Evolutionary conservation across 1,140 invertebrate species (phyloP), one percentile per base, ranked within the genome.

Genomic region (Microplitis mediator): DNA sequence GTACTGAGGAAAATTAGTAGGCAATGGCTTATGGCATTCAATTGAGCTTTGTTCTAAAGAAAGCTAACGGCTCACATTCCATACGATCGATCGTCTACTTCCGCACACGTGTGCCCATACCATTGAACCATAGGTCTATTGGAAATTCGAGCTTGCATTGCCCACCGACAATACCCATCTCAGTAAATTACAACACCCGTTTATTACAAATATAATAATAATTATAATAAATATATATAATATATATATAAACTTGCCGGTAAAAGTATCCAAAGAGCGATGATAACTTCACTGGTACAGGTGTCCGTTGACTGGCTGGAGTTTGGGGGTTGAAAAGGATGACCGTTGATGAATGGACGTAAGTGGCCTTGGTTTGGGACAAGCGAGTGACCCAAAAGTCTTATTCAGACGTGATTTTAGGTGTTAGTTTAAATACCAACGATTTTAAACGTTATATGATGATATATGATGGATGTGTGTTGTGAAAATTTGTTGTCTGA

Each of bases 231-330:
- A 52, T 23, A 13, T 11, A 9, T n/a, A 51, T 4, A 35, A n/a
- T 35, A 14, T 34, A 62, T 67, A 56, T 36, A 6, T 45, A 50
- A 34, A 76, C 75, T 76, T 76, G 72, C 75, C 75, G 61, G 63
- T 76, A 58, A 71, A 66, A 70, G 66, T 76, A 74, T 76, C 72
- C 72, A 72, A 76, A 71, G 66, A 67, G 34, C 60, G 52, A 65
- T 58, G 52, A 51, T 39, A 69, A 71, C 72, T 61, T 61, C 72
- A 74, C 75, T 69, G 69, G 72, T 72, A 75, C 62, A 72, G 72
- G 62, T 66, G 39, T 52, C 51, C 52, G 51, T 45, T 45, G 51
- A 31, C 16, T 66, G 39, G 66, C 34, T 71, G 66, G 66, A 73
- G 39, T 74, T 45, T 72, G 52, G 69, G 67, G 69, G 69, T 36